Evolutionary conservation across 1,140 invertebrate genomes (phyloP).

Genomic region (Dreissena polymorpha): DNA sequence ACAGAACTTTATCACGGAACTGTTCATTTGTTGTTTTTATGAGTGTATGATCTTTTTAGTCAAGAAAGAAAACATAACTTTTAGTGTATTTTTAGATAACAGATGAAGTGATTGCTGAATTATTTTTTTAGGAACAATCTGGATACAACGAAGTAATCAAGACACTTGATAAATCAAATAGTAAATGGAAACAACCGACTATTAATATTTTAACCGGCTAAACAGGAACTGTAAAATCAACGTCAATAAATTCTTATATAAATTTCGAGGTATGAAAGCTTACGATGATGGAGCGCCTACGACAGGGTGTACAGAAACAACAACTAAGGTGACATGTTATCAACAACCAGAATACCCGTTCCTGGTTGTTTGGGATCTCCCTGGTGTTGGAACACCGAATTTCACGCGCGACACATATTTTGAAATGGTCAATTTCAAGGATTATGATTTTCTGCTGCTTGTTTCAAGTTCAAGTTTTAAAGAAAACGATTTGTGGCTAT

Average conservation of each 20-base stretch:
- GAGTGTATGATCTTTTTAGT: too few relatives aligned
- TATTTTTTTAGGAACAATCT: too few relatives aligned
- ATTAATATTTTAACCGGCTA: conserved; percentile 27
- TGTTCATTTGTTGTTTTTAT: too few relatives aligned
- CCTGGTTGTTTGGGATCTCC: conserved; percentile 43
- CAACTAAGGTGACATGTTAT: conserved; percentile 41
- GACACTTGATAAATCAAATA: not conserved
- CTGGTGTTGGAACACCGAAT: conserved; percentile 37
- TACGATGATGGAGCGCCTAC: conserved; percentile 32
- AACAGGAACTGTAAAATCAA: conserved; percentile 45
- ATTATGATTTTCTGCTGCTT: not conserved
- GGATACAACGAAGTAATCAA: not conserved
- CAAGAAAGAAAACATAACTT: too few relatives aligned
- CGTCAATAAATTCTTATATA: conserved; percentile 45
- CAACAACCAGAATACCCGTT: conserved; percentile 27
- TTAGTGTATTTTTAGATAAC: too few relatives aligned
- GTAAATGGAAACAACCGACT: not conserved
- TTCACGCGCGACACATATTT: conserved; percentile 22
- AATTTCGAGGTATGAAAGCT: conserved; percentile 33
- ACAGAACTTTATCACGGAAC: too few relatives aligned
- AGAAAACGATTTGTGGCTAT: conserved; percentile 39
- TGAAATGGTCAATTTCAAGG: not conserved
- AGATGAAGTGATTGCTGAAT: too few relatives aligned
- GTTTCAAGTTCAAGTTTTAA: conserved; percentile 24
- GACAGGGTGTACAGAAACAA: conserved; percentile 39